Evolutionary conservation across 2,797 vertebrate species (phyloP).

Genomic region (Momotus momota): DNA sequence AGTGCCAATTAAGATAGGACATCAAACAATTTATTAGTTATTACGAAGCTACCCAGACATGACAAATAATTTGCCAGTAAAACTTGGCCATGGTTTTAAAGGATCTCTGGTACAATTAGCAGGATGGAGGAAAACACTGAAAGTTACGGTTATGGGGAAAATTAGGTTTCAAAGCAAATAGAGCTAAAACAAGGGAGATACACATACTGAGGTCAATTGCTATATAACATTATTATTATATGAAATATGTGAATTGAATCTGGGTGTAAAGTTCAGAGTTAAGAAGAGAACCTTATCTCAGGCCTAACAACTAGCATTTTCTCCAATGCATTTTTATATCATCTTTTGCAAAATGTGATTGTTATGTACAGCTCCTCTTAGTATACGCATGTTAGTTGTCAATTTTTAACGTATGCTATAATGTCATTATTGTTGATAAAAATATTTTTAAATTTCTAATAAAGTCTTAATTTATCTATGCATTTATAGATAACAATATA

Average conservation of each 20-base stretch:
- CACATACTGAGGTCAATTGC: rapidly evolving
- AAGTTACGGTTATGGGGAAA: background rate
- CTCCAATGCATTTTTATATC: background rate
- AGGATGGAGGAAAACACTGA: background rate
- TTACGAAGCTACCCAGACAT: slow-evolving; percentile 23
- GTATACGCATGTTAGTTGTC: background rate
- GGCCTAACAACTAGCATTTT: background rate
- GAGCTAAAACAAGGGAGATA: background rate
- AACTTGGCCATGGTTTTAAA: slow-evolving; percentile 35
- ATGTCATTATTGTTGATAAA: background rate
- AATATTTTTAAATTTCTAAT: background rate
- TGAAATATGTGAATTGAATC: background rate
- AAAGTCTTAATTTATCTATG: background rate
- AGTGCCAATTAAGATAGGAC: slow-evolving; percentile 43
- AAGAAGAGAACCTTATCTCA: background rate
- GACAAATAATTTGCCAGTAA: slow-evolving; percentile 2
- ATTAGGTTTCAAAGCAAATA: background rate
- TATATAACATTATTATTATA: background rate
- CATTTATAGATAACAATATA: background rate
- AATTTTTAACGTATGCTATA: background rate
- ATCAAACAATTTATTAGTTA: slow-evolving; percentile 39
- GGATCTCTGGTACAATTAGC: background rate
- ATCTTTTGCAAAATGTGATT: background rate
- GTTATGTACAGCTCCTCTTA: background rate
- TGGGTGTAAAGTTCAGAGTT: background rate